phyloP scores from a whole-genome alignment of 2,113 vertebrate species.

The Poicephalus gulielmi region DNA sequence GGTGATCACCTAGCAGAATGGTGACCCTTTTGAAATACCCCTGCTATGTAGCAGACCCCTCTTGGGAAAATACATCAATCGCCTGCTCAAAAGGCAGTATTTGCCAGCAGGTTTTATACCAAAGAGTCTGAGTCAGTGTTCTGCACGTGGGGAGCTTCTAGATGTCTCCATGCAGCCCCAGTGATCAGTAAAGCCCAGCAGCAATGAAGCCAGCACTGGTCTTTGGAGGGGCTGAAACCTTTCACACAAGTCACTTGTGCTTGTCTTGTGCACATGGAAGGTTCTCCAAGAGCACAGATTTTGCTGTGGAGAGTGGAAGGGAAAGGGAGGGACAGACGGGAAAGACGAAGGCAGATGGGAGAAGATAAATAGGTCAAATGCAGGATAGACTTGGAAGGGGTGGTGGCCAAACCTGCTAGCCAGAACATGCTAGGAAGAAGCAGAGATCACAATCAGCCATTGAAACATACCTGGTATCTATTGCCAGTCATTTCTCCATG shows the following conservation, averaged over 20 bases:
- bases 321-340: neutral
- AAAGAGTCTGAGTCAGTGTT: neutral
- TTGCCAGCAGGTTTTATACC: neutral
- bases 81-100: neutral
- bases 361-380: neutral
- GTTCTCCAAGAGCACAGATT: neutral
- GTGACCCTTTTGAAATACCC: neutral
- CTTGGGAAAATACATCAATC: neutral
- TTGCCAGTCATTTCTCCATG: neutral
- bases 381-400: neutral
- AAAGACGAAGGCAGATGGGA: neutral
- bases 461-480: neutral
- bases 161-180: accelerated
- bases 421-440: neutral
- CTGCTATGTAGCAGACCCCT: accelerated
- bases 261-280: neutral
- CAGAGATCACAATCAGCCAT: neutral
- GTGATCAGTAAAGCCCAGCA: accelerated
- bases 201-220: neutral
- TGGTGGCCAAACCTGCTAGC: neutral
- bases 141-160: neutral
- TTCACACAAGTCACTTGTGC: neutral
- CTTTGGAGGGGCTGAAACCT: neutral
- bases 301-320: neutral
- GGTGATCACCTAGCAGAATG: neutral